Conservation (phyloP, 1,140 invertebrate species). For the Drosophila pandora region DNA sequence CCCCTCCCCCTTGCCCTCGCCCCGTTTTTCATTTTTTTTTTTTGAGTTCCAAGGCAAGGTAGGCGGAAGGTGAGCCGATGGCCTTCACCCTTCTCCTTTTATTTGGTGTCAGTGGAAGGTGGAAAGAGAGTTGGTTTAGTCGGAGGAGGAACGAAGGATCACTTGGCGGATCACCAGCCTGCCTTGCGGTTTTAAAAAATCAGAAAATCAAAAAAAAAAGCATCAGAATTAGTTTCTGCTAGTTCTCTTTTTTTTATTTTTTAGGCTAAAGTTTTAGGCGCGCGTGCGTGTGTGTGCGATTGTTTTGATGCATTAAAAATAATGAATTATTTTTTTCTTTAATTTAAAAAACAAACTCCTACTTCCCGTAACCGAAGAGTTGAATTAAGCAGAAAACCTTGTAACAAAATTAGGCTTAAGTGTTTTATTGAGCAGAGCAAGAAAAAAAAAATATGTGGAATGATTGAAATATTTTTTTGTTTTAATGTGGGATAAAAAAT, state of each 20-base stretch:
- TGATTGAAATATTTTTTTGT: slow-evolving; percentile 28
- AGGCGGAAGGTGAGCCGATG: neutral
- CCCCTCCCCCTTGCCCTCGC: too few relatives aligned
- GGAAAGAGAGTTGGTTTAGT: neutral
- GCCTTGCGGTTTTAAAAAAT: too few relatives aligned
- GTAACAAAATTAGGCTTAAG: slow-evolving; percentile 74
- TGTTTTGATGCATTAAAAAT: slow-evolving; percentile 17
- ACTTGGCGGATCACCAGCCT: too few relatives aligned
- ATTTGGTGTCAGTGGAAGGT: slow-evolving; percentile 15
- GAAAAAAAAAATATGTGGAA: slow-evolving; percentile 50
- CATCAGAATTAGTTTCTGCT: neutral
- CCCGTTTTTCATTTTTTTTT: neutral
- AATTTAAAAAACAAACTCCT: slow-evolving; percentile 11
- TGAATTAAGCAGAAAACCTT: slow-evolving; percentile 33
- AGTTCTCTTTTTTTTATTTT: slow-evolving; percentile 12
- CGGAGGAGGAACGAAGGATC: neutral
- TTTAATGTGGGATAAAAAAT: slow-evolving; percentile 13
- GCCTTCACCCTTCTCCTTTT: neutral
- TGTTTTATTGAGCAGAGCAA: slow-evolving; percentile 70
- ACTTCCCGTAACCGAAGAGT: slow-evolving; percentile 15
- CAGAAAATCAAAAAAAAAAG: neutral
- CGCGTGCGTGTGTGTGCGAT: slow-evolving; percentile 29
- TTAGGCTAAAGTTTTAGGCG: slow-evolving; percentile 21
- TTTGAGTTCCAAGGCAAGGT: neutral
- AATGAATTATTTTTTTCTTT: slow-evolving; percentile 21